phyloP scores from a whole-genome alignment of 2,113 vertebrate species.

The Dipodomys spectabilis region DNA sequence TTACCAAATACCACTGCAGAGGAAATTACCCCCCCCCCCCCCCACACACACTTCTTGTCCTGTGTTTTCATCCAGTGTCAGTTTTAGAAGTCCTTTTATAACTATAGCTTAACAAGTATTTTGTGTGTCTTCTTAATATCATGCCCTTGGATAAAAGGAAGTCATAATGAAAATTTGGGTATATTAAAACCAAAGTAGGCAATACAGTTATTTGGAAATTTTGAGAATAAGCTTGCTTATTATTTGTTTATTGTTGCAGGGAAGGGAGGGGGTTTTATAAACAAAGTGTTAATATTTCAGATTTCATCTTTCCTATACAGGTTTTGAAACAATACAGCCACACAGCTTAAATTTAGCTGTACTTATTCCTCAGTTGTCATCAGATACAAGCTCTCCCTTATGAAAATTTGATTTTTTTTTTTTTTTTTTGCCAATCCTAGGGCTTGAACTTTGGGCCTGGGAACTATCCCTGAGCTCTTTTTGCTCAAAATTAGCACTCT shows the following conservation, averaged over 20 bases:
- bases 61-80: not conserved
- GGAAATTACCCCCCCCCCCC: not conserved
- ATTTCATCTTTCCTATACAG: not conserved
- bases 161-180: not conserved
- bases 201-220: constrained; percentile 25
- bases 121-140: constrained; percentile 32
- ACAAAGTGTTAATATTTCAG: not conserved
- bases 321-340: not conserved
- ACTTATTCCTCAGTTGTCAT: not conserved
- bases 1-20: not conserved
- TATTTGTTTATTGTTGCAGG: not conserved
- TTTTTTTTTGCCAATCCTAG: too few species aligned
- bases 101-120: not conserved
- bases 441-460: too few species aligned
- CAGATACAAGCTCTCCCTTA: not conserved
- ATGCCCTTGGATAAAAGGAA: not conserved
- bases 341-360: not conserved
- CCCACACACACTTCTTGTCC: too few species aligned
- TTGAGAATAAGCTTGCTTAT: not conserved
- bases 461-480: too few species aligned
- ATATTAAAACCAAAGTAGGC: constrained; percentile 1
- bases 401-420: not conserved
- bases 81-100: constrained; percentile 30
- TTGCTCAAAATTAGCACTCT: too few species aligned
- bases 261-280: not conserved